phyloP scores from a whole-genome alignment of 2,113 vertebrate species.

The Cavia porcellus region DNA sequence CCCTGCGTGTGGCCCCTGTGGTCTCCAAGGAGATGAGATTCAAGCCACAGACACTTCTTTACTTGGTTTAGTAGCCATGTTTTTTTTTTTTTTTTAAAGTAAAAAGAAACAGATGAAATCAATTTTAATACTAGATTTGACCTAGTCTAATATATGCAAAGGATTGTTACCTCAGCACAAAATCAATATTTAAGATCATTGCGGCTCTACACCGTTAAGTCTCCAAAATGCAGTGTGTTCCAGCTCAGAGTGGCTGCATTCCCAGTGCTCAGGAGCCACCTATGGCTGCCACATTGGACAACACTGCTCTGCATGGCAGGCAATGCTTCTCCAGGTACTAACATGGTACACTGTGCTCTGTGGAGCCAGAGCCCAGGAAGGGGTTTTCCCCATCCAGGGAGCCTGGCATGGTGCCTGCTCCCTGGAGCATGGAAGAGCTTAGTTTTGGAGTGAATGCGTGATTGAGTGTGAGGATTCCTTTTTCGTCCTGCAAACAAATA shows the following conservation, averaged over 20 bases:
- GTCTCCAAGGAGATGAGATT: fast-evolving
- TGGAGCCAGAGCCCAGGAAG: not conserved
- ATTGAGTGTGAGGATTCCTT: not conserved
- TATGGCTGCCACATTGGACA: fast-evolving
- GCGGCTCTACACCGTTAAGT: not conserved
- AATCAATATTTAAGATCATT: not conserved
- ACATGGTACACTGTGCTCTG: fast-evolving
- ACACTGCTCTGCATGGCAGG: fast-evolving
- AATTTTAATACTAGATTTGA: not conserved
- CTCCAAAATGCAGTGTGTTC: not conserved
- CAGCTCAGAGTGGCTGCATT: fast-evolving
- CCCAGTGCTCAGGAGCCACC: fast-evolving
- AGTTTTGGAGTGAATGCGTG: not conserved
- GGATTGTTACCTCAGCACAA: not conserved
- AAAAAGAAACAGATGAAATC: not conserved
- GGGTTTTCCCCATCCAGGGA: not conserved
- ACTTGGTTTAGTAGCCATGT: not conserved
- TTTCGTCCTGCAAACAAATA: not conserved
- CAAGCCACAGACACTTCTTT: fast-evolving
- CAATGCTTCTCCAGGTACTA: not conserved
- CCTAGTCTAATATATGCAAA: not conserved
- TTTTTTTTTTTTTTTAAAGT: not conserved
- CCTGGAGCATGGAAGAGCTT: not conserved
- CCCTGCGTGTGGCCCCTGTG: fast-evolving
- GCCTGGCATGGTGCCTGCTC: not conserved